These are phyloP conservation scores for Hiodon alosoides DNA, from an alignment of 2,113 vertebrate species.

Conservation along the genomic window DNA sequence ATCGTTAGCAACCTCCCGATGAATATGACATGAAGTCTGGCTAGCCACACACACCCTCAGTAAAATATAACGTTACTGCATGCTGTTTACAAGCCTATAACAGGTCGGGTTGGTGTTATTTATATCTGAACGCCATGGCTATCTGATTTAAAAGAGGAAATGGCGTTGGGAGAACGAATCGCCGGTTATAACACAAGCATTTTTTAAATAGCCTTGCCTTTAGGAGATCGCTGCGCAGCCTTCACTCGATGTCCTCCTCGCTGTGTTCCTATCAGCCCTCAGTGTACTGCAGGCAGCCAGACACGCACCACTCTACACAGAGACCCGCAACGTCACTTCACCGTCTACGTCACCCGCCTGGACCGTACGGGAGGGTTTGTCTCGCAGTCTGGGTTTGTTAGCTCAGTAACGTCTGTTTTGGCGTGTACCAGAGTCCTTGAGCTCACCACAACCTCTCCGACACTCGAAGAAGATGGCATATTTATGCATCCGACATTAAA, in stretches of 20 bases:
- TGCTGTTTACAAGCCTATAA: slow-evolving; percentile 1
- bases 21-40: neutral
- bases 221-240: neutral
- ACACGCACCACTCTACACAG: slow-evolving; percentile 13
- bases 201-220: slow-evolving; percentile 3
- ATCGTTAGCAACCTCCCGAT: neutral
- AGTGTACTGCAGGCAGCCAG: slow-evolving; percentile 11
- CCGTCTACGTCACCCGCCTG: slow-evolving; percentile 40
- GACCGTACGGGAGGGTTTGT: slow-evolving; percentile 27
- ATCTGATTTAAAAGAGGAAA: neutral
- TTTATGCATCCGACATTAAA: neutral
- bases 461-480: slow-evolving; percentile 4
- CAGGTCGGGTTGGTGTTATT: neutral
- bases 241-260: neutral
- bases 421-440: neutral
- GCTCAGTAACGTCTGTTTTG: slow-evolving; percentile 7
- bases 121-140: neutral
- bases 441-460: slow-evolving; percentile 8
- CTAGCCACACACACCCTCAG: neutral
- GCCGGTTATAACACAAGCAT: neutral
- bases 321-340: slow-evolving; percentile 32
- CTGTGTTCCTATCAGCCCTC: slow-evolving; percentile 8
- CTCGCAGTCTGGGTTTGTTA: slow-evolving; percentile 21
- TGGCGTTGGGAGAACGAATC: neutral
- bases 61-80: neutral